These are phyloP conservation scores for Micronisus gabar DNA, from an alignment of 2,113 vertebrate genomes.

Conservation along the genomic window DNA sequence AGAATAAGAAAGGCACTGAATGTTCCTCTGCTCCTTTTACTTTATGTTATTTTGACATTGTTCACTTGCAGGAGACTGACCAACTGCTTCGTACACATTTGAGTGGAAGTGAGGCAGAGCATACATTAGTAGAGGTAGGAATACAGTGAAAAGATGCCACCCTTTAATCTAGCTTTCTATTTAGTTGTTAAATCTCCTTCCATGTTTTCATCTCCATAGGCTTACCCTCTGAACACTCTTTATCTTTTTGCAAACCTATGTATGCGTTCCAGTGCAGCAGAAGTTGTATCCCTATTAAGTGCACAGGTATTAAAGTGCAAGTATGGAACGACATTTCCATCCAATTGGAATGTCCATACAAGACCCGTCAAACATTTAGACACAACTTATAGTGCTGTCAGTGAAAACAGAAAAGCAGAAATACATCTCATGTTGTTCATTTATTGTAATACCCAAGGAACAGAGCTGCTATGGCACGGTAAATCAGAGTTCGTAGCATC, in stretches of 20 bases:
- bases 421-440: not conserved
- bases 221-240: not conserved
- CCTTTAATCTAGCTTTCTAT: not conserved
- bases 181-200: not conserved
- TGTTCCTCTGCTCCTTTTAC: not conserved
- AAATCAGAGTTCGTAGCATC: not conserved
- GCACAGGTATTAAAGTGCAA: not conserved
- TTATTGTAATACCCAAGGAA: not conserved
- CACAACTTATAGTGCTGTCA: not conserved
- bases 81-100: not conserved
- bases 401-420: not conserved
- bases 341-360: not conserved
- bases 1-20: not conserved
- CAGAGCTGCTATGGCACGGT: fast-evolving
- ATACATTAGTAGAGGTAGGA: not conserved
- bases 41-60: not conserved
- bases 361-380: not conserved
- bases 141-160: not conserved
- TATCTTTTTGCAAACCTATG: not conserved
- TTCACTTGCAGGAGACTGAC: not conserved
- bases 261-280: fast-evolving
- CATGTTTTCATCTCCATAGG: not conserved
- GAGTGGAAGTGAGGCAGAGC: not conserved
- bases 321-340: not conserved
- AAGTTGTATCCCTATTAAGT: not conserved